A percentile compares a stretch with the other conserved stretches of the same genome.
These are phyloP conservation scores for Microcebus jonahi DNA, from an alignment of 2,113 vertebrate species.

Conservation along the genomic window DNA sequence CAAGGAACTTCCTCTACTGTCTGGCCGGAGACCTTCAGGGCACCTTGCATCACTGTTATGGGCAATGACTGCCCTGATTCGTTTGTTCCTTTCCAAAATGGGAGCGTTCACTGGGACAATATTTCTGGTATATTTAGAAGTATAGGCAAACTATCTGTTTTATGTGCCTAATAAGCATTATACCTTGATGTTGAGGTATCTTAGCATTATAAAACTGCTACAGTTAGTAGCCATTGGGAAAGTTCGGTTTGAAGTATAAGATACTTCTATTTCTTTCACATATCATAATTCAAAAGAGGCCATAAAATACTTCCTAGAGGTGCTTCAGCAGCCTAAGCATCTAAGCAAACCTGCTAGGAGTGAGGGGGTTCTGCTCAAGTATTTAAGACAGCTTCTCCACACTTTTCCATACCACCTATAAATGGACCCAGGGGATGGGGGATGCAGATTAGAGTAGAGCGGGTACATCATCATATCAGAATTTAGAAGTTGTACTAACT, in stretches of 20 bases:
- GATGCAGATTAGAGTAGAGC: neutral
- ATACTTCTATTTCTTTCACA: neutral
- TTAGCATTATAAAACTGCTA: neutral
- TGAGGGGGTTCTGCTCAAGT: neutral
- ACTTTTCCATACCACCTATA: neutral
- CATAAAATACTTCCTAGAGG: neutral
- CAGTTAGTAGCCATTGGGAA: neutral
- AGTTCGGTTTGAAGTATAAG: neutral
- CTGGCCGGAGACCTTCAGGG: neutral
- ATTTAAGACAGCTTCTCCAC: neutral
- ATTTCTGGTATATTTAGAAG: neutral
- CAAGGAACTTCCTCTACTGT: neutral
- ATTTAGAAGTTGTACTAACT: neutral
- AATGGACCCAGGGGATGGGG: neutral
- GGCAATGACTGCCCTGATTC: neutral
- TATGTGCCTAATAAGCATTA: neutral
- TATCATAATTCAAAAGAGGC: neutral
- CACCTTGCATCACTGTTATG: neutral
- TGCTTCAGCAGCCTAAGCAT: neutral
- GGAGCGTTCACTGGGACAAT: neutral
- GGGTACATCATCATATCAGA: neutral
- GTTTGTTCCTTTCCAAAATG: neutral
- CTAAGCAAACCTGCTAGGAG: neutral
- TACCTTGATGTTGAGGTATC: neutral
- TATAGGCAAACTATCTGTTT: neutral